Evolutionary conservation across 2,113 vertebrate genomes (phyloP).

Genomic region (Speoplatyrhinus poulsoni): DNA sequence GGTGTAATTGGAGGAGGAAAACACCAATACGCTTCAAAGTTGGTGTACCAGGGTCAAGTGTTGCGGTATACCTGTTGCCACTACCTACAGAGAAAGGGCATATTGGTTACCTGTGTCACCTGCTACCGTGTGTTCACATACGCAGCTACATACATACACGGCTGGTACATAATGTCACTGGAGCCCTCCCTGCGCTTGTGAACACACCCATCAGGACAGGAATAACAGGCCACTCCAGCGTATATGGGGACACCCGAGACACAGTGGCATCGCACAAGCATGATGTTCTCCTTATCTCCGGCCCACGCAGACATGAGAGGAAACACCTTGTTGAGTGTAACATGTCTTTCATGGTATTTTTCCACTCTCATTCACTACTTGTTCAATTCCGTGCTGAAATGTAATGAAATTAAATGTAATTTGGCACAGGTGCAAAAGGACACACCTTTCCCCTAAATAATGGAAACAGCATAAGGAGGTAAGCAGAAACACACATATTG

Average conservation of each 20-base stretch:
- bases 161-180: conserved; percentile 31
- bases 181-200: conserved; percentile 33
- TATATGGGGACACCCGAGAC: conserved; percentile 64
- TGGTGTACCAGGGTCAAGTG: neutral
- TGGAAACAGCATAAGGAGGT: too few relatives aligned
- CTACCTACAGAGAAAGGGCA: conserved; percentile 7
- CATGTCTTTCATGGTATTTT: conserved; percentile 26
- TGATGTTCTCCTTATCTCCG: conserved; percentile 55
- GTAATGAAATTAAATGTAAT: too few relatives aligned
- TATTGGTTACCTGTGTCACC: neutral
- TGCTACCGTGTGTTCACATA: neutral
- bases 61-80: neutral
- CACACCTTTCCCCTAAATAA: too few relatives aligned
- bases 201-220: conserved; percentile 77
- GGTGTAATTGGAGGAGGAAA: neutral
- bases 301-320: conserved; percentile 20
- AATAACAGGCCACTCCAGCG: conserved; percentile 78
- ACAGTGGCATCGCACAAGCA: conserved; percentile 63
- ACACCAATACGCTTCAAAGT: neutral
- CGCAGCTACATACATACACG: neutral
- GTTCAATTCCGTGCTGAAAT: too few relatives aligned
- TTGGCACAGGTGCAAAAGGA: too few relatives aligned
- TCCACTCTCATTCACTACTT: conserved; percentile 48
- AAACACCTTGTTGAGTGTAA: conserved; percentile 45
- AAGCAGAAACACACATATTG: too few relatives aligned